Base-by-base conservation (phyloP, 1,140 invertebrate species). In the Brachionus paranguensis region DNA sequence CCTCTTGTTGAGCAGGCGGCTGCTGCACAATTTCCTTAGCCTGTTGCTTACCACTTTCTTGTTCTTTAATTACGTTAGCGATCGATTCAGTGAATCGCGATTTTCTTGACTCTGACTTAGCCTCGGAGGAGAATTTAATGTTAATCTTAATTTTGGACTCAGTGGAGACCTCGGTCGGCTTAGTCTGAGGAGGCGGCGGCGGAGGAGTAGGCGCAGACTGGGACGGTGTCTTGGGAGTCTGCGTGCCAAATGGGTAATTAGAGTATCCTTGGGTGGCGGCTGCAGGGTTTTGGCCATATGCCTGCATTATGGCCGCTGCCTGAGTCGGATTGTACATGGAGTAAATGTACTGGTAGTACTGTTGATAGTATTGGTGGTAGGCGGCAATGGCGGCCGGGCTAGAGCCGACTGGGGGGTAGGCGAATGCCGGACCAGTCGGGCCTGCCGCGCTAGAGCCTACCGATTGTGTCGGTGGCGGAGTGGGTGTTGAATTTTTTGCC, bases 331-430 rank as follows among this genome's bases (percentile, higher is more conserved):
- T 76, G 50, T 76, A 50, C 10, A 50, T 14, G 24, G 33, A 24
- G 33, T 53, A 50, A 76, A 27, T 27, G n/a, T 76, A 76, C 27
- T 76, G 72, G n/a, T 37, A 76, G 47, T 76, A 76, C 47, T 76
- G 72, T 50, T 76, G 43, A 37, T 76, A 76, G 5, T 50, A 50
- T 27, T 76, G 72, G 17, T 72, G 68, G 17, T 72, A 72, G 6
- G 68, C 68, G 24, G 72, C 72, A 11, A 50, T 20, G 1, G 72
- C 72, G 11, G 20, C 72, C 11, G 72, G 72, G 20, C 43, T 27
- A 14, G 72, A 27, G 7, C 43, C 43, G 3, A 29, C 43, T 74
- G 72, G 41, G 8, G 72, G 72, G 6, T 37, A 43, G 8, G 72
- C 43, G 43, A 29, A 76, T 1, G 41, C 17, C 20, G 20, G 11